Evolutionary conservation across 2,113 vertebrate species (phyloP).

Genomic region (Noctilio leporinus): DNA sequence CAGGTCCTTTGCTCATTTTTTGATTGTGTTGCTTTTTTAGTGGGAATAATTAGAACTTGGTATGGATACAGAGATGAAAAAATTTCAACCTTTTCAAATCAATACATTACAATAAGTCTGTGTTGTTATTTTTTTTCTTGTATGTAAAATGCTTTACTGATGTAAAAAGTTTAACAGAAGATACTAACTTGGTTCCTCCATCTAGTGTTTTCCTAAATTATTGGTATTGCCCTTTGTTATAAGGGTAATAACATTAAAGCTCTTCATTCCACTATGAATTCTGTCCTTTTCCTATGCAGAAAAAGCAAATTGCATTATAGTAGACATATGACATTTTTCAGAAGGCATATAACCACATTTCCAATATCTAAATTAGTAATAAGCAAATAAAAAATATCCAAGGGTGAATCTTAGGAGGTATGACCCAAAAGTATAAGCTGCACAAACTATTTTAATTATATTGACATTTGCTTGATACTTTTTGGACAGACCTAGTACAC

Average conservation of each 20-base stretch:
- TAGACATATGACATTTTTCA: slow-evolving; percentile 7
- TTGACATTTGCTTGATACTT: too few species aligned
- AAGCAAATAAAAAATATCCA: background rate
- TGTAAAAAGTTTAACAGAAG: background rate
- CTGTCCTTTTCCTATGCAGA: background rate
- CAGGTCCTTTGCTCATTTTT: too few species aligned
- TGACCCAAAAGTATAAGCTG: too few species aligned
- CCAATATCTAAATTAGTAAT: background rate
- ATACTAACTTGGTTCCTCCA: background rate
- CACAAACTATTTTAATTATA: too few species aligned
- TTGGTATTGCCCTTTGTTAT: background rate
- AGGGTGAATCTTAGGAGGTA: background rate
- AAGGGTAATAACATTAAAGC: background rate
- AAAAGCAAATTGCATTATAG: background rate
- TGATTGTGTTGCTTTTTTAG: background rate
- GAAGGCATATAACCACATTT: background rate
- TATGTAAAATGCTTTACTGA: background rate
- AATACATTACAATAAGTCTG: background rate
- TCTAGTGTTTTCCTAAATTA: background rate
- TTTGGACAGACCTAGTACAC: too few species aligned
- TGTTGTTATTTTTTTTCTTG: background rate
- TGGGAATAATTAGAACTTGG: background rate
- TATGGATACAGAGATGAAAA: background rate
- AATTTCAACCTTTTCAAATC: background rate
- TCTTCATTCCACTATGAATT: background rate